Evolutionary conservation across 1,140 invertebrate species (phyloP).

Genomic region (Elymnias hypermnestra): DNA sequence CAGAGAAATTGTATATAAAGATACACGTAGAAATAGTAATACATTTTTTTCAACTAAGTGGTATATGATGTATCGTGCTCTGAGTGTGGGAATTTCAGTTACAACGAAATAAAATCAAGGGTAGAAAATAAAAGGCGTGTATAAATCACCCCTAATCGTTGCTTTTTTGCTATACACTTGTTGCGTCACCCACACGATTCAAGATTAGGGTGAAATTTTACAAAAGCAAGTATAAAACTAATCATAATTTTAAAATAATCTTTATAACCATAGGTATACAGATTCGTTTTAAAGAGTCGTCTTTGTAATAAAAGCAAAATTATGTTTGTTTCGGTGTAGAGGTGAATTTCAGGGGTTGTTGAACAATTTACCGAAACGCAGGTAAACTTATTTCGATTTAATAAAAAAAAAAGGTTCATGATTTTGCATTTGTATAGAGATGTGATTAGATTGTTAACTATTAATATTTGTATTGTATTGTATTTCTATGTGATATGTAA

Average conservation of each 20-base stretch:
- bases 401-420: constrained; percentile 38
- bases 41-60: too few relatives aligned
- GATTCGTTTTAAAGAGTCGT: too few relatives aligned
- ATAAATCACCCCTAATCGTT: constrained; percentile 71
- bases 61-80: too few relatives aligned
- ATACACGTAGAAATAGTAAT: too few relatives aligned
- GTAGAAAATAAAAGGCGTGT: constrained; percentile 64
- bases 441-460: constrained; percentile 32
- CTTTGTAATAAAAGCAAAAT: too few relatives aligned
- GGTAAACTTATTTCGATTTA: constrained; percentile 53
- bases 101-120: constrained; percentile 43
- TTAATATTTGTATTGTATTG: constrained; percentile 11
- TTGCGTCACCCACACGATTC: constrained; percentile 48
- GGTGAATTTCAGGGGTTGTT: constrained; percentile 59
- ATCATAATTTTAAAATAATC: too few relatives aligned
- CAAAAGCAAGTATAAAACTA: too few relatives aligned
- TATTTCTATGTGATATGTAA: background rate
- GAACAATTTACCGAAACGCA: constrained; percentile 63
- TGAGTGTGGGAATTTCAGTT: constrained; percentile 69
- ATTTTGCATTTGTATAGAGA: constrained; percentile 48
- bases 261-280: too few relatives aligned
- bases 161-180: constrained; percentile 62
- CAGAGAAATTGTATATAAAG: too few relatives aligned
- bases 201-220: too few relatives aligned
- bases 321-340: too few relatives aligned